Conservation (phyloP, 2,113 vertebrate species). For the Perca fluviatilis region DNA sequence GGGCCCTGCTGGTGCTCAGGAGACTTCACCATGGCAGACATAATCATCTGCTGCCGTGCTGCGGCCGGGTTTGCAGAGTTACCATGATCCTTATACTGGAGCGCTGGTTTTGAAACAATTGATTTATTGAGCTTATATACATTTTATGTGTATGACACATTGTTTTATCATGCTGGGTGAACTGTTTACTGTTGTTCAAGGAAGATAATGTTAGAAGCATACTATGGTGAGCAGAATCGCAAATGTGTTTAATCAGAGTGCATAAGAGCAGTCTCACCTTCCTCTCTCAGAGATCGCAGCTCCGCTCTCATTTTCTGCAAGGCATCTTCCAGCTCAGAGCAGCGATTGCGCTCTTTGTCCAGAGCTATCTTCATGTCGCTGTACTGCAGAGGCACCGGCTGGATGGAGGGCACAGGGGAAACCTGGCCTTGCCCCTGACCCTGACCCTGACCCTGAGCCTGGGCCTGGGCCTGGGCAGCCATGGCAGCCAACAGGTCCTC, state of each 20-base stretch:
- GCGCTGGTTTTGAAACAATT: slow-evolving; percentile 79
- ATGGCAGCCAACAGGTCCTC: slow-evolving; percentile 94
- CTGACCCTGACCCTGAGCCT: slow-evolving; percentile 79
- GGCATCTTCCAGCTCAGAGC: slow-evolving; percentile 95
- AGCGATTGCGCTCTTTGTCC: slow-evolving; percentile 96
- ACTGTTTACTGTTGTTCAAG: too few species aligned
- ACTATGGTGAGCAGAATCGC: not conserved
- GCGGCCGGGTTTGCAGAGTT: slow-evolving; percentile 89
- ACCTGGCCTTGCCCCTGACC: slow-evolving; percentile 82
- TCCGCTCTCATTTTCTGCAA: slow-evolving; percentile 98
- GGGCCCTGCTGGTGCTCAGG: slow-evolving; percentile 96
- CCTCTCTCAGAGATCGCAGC: slow-evolving; percentile 93
- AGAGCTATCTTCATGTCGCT: slow-evolving; percentile 96
- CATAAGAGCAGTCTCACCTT: slow-evolving; percentile 85
- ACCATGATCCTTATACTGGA: slow-evolving; percentile 94
- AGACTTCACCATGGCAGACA: slow-evolving; percentile 96
- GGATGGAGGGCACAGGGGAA: slow-evolving; percentile 82
- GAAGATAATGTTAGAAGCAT: not conserved
- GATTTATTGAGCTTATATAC: not conserved
- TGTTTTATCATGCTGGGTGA: not conserved
- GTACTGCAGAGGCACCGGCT: slow-evolving; percentile 95
- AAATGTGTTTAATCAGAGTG: not conserved
- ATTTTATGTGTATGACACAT: not conserved
- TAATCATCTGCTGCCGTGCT: slow-evolving; percentile 95
- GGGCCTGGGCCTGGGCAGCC: slow-evolving; percentile 87